These are phyloP conservation scores for Macrotis lagotis DNA, from an alignment of 2,113 vertebrate genomes.

Conservation along the genomic window DNA sequence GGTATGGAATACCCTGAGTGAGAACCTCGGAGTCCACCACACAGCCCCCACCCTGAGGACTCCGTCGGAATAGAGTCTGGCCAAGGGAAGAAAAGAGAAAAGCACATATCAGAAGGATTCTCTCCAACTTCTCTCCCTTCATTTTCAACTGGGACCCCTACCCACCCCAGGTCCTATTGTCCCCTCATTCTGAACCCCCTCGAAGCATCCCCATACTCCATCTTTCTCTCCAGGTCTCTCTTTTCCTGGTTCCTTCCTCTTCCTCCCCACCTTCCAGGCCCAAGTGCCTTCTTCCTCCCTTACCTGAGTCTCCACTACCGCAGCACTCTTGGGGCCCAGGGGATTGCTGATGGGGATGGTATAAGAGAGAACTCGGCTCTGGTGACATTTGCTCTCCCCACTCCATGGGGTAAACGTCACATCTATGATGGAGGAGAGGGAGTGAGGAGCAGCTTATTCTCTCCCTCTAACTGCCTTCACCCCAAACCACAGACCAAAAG, in stretches of 20 bases:
- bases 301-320: slow-evolving; percentile 93
- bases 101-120: background rate
- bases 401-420: slow-evolving; percentile 90
- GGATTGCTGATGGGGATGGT: slow-evolving; percentile 95
- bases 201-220: background rate
- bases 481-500: background rate
- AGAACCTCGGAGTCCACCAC: slow-evolving; percentile 93
- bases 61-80: slow-evolving; percentile 79
- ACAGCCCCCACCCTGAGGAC: slow-evolving; percentile 86
- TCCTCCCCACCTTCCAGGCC: background rate
- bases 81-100: rapidly evolving
- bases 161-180: background rate
- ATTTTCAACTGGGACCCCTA: background rate
- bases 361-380: slow-evolving; percentile 90
- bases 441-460: background rate
- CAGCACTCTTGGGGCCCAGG: slow-evolving; percentile 91
- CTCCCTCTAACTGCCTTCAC: background rate
- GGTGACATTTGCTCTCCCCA: slow-evolving; percentile 87
- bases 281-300: background rate
- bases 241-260: background rate
- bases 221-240: background rate
- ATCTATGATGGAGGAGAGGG: slow-evolving; percentile 78
- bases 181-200: background rate
- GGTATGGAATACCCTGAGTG: slow-evolving; percentile 94
- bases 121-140: rapidly evolving